phyloP scores from a whole-genome alignment of 2,797 vertebrate species.

The Typhlichthys eigenmanni region DNA sequence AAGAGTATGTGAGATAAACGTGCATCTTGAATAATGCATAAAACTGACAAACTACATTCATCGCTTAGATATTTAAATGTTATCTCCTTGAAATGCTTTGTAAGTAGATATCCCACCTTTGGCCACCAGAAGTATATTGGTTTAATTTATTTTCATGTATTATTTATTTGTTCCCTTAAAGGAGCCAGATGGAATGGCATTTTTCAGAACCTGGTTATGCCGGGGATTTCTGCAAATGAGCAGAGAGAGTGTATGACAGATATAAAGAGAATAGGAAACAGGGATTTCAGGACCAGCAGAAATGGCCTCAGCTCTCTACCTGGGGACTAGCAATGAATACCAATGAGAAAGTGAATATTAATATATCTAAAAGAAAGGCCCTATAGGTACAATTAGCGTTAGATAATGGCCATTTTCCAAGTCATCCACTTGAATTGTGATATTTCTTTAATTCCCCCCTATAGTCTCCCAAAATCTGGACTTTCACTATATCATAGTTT shows the following conservation, averaged over 20 bases:
- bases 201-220: slow-evolving; percentile 18
- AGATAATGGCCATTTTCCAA: slow-evolving; percentile 60
- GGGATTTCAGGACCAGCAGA: slow-evolving; percentile 32
- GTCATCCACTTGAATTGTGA: slow-evolving; percentile 52
- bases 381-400: slow-evolving; percentile 75
- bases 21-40: no score
- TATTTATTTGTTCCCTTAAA: slow-evolving; percentile 23
- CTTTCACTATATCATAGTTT: slow-evolving; percentile 54
- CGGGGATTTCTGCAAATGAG: slow-evolving; percentile 45
- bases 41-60: no score
- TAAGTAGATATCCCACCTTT: slow-evolving; percentile 14
- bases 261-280: slow-evolving; percentile 55
- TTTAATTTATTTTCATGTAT: slow-evolving; percentile 7
- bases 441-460: slow-evolving; percentile 71
- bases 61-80: no score
- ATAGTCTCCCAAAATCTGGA: slow-evolving; percentile 64
- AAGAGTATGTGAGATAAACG: no score
- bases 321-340: slow-evolving; percentile 63
- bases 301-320: slow-evolving; percentile 42
- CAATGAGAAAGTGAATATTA: slow-evolving; percentile 66
- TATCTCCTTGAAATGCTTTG: slow-evolving; percentile 7
- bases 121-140: slow-evolving; percentile 15
- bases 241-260: slow-evolving; percentile 44
- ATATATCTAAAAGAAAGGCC: slow-evolving; percentile 54
- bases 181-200: slow-evolving; percentile 16